Percentiles rank a stretch among this genome's conserved stretches.
phyloP scores from a whole-genome alignment of 2,797 vertebrate species.

The Falco columbarius region DNA sequence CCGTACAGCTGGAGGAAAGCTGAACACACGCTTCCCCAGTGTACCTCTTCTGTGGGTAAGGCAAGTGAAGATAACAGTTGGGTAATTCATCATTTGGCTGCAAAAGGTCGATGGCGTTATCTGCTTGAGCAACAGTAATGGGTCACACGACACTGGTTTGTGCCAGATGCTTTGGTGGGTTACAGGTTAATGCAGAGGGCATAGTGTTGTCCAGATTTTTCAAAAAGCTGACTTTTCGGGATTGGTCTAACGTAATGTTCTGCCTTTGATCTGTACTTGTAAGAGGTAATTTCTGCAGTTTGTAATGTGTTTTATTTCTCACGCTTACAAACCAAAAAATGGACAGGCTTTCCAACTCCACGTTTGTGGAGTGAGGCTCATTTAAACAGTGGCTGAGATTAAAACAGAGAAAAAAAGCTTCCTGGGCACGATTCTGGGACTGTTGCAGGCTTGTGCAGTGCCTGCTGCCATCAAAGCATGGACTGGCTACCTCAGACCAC shows the following conservation, averaged over 20 bases:
- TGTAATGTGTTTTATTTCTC: not conserved
- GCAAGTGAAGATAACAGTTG: not conserved
- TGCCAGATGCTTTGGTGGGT: not conserved
- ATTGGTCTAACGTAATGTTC: not conserved
- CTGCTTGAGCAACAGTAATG: not conserved
- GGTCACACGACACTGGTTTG: not conserved
- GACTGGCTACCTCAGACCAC: not conserved
- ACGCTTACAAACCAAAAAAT: not conserved
- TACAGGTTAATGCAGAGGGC: not conserved
- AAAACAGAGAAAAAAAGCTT: not conserved
- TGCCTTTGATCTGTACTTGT: not conserved
- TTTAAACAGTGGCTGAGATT: not conserved
- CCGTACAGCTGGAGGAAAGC: not conserved
- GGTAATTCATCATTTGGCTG: not conserved
- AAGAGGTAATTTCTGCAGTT: not conserved
- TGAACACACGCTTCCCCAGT: not conserved
- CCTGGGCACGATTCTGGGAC: not conserved
- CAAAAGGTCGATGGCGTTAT: not conserved
- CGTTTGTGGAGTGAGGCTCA: not conserved
- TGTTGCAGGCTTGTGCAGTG: not conserved
- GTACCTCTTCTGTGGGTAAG: not conserved
- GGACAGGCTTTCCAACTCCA: not conserved
- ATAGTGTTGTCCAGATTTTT: not conserved
- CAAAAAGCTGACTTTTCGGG: not conserved
- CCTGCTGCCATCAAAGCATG: not conserved